Conservation (phyloP, 1,140 invertebrate genomes). For the Ostrea edulis region DNA sequence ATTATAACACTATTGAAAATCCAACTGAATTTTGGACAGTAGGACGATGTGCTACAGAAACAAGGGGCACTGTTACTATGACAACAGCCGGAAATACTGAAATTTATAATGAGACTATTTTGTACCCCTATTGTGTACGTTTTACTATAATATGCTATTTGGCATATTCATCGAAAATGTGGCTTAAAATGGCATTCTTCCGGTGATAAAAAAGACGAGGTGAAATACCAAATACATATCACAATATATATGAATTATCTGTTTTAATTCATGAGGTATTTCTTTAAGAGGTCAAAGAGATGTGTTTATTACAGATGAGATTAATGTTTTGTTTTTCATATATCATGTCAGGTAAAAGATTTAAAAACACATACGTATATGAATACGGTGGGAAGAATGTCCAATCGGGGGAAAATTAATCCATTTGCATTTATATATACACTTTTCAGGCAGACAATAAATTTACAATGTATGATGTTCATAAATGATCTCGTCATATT, state of each 20-base stretch:
- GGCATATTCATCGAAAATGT: too few species aligned
- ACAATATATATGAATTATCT: background rate
- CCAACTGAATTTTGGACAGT: too few species aligned
- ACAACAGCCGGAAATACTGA: too few species aligned
- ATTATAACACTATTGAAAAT: too few species aligned
- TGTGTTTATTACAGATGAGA: background rate
- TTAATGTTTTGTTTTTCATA: slow-evolving; percentile 3
- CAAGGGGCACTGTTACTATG: too few species aligned
- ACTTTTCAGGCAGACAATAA: background rate
- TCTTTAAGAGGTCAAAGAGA: background rate
- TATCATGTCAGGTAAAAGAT: background rate
- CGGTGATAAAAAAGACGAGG: background rate
- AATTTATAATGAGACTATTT: too few species aligned
- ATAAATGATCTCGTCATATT: background rate
- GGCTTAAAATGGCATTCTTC: too few species aligned
- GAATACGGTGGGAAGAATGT: background rate
- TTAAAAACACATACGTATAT: background rate
- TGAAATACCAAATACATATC: background rate
- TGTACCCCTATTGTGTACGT: too few species aligned
- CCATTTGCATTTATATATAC: background rate
- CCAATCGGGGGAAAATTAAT: background rate
- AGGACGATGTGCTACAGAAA: too few species aligned
- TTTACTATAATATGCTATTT: too few species aligned
- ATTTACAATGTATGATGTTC: background rate
- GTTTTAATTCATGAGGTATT: background rate